Base-by-base conservation (phyloP, 2,888 invertebrate genomes). In the Proisotoma minuta region DNA sequence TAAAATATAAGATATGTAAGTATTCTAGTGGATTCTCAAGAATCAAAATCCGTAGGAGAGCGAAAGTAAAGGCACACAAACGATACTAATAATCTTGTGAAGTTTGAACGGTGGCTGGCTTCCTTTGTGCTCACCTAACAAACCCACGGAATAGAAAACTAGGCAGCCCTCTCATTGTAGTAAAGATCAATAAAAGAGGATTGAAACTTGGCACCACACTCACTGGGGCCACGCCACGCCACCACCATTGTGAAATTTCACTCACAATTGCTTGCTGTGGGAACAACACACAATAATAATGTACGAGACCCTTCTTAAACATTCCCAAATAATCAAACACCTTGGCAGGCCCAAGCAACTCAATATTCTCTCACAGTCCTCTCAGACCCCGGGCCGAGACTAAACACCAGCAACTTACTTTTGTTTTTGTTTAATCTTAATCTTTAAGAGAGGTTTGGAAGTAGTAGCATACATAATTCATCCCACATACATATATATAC, bases 151-250 rank as follows among this genome's bases (percentile, higher is more conserved):
- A 15, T 34, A 34, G 34, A 8, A 34, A n/a, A n/a, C 8, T 34
- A 34, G 34, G 8, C 8, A 10, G 34, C 15, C 8, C 34, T 10
- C 8, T 49, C 22, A 12, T 24, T 22, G 49, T 22, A 24, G 23
- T 49, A 27, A 15, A 51, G 51, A 51, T 51, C 51, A 51, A 51
- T 51, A 51, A 51, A 26, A 24, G 24, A 28, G 28, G 26, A 51
- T 51, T 51, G 51, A 15, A 43, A 27, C 27, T 27, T 51, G 51
- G 26, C 51, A 51, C 26, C 50, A 27, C 27, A n/a, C 51, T 27
- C 28, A 4, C 43, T 20, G 15, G 34, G 34, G 34, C 34, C 18
- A 15, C 18, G 18, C 10, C 43, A 43, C 43, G 15, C 43, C 10
- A 43, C 5, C 43, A 5, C 18, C 43, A n/a, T n/a, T 18, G 5